Base-by-base conservation (phyloP, 2,888 invertebrate genomes). In the Cerastis rubricosa region DNA sequence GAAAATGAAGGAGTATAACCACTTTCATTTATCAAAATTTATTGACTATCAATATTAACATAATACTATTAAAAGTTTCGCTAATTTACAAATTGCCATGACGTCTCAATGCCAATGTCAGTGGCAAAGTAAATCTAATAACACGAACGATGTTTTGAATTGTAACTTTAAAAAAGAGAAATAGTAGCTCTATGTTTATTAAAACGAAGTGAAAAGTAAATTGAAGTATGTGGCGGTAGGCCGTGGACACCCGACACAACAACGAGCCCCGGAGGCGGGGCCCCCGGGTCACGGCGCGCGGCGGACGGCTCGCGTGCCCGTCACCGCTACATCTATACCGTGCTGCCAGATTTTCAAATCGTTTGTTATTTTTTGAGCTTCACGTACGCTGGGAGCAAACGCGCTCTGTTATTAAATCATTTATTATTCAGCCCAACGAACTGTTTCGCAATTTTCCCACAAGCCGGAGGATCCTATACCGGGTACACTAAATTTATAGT, bases 341-440 rank as follows among this genome's bases (percentile, higher is more conserved):
- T 90, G 78, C 93, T 90, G 91, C 89, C 94, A 93, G 93, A 93
- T 94, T 96, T 95, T 93, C 90, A 94, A 96, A 96, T 94, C 94
- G 93, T 94, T 94, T 95, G 95, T 95, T 95, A 95, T 96, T 96
- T 96, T 96, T 96, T 92, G 94, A 94, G 91, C 92, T 91, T 91
- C 94, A 94, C 94, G 92, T 93, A 93, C 93, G 92, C 90, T 94
- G 94, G 94, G 93, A 95, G 94, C 94, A 95, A 95, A 95, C 95
- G 93, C 93, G 94, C 94, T 93, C 94, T 96, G 96, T 96, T 96
- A 96, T 96, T 96, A 96, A 96, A 96, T 96, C 95, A 96, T 96
- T 96, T 96, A 96, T 96, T 96, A 96, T 96, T 96, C 96, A 96
- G 91, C 91, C 91, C 95, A 94, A 94, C 95, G 95, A 96, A 95